Evolutionary conservation across 2,888 invertebrate species (phyloP), one percentile per base, ranked within the genome.

Genomic region (Incurvaria masculella): DNA sequence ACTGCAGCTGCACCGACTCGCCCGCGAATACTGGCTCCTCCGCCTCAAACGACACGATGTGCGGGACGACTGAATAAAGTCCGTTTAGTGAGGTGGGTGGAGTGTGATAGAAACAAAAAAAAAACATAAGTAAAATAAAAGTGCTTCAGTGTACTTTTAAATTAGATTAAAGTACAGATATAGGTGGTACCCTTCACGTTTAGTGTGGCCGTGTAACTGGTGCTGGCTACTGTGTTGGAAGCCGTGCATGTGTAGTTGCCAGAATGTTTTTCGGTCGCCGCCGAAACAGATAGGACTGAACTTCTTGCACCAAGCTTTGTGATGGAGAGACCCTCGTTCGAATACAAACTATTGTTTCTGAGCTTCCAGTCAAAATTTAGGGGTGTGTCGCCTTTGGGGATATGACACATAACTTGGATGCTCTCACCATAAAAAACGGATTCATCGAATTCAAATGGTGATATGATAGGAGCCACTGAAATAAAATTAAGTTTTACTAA

Each of bases 241-340:
- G 87, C 89, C 56, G 81, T 80, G 70, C 91, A 91, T 44, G 88
- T 88, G 66, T 89, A 91, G 65, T 84, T 85, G 54, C 90, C 90
- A 43, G 85, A 81, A 67, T 90, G 87, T 56, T 81, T 81, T 49
- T 84, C 84, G 56, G 82, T 81, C 44, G 85, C 85, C 10, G 84
- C 79, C 55, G 85, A 83, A 54, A 89, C 86, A 56, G 81, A 83
- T 59, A 87, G 65, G 51, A 86, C 78, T 53, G 83, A 83, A 59
- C 82, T 81, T 55, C 84, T 72, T 59, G 79, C 81, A 60, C 84
- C 83, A 56, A 81, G 72, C 63, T 82, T 82, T 21, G 83, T 64
- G 44, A 84, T 74, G 41, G 68, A 67, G 51, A 82, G 69, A 53
- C 75, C 75, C 50, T 69, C 65, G 52, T 66, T 69, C 51, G 62